Base-by-base conservation (phyloP, 2,888 invertebrate genomes). In the Stenodera caucasica region DNA sequence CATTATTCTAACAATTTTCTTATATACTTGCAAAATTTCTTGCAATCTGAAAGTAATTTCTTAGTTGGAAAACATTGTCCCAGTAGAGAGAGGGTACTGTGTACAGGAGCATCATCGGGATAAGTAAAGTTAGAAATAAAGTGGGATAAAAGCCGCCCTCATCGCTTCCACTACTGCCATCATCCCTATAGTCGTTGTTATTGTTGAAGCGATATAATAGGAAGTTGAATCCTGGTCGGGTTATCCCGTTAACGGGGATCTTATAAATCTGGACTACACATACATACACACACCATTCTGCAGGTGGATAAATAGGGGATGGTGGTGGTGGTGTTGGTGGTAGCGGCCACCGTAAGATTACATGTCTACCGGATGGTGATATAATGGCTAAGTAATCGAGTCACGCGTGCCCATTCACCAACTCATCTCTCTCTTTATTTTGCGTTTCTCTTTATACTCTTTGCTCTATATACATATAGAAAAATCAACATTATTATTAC, bases 331-430 rank as follows among this genome's bases (percentile, higher is more conserved):
- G 33, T n/a, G n/a, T n/a, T 58, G 58, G 57, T 54, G 50, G 55
- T 59, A 66, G 70, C 73, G 72, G 71, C 74, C 71, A 76, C 73
- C 75, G 72, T 77, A 76, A 78, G 77, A 79, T 79, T 79, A 77
- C 77, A 78, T 75, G 78, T 78, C 78, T 75, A 69, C 70, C 69
- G 74, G 75, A 78, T 78, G 73, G 78, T 78, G 77, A 79, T 78
- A 78, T 79, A 79, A 79, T 77, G 75, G 75, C 72, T 62, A 62
- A 63, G 73, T 78, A 79, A 79, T 78, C 77, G 77, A 78, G 78
- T 78, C 78, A 79, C 78, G 78, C 77, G 74, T 77, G 69, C 72
- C 69, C 69, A 70, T 70, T 62, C 61, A 59, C 61, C 64, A 54
- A 49, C 58, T 52, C 55, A 21, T 33, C 62, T 52, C 18, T 37